These are phyloP conservation scores for Loxodonta africana DNA, from an alignment of 2,113 vertebrate genomes.

Conservation along the genomic window DNA sequence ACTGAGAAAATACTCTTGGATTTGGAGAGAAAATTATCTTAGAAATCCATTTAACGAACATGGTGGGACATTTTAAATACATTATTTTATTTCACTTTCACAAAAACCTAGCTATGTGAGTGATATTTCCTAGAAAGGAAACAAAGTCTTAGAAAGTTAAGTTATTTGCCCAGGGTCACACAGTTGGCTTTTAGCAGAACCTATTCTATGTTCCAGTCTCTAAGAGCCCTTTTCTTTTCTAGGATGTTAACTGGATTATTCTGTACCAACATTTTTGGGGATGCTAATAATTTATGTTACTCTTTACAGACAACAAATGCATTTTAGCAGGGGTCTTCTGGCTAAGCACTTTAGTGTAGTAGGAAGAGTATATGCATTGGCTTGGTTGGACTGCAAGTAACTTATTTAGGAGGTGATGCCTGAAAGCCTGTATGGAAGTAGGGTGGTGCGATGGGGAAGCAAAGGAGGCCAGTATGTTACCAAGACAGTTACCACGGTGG, in stretches of 20 bases:
- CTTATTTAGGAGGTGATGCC: neutral
- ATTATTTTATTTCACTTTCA: neutral
- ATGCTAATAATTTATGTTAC: slow-evolving; percentile 23
- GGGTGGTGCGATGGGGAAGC: neutral
- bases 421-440: neutral
- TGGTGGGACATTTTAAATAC: neutral
- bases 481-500: neutral
- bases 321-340: neutral
- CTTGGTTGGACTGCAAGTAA: slow-evolving; percentile 15
- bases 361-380: neutral
- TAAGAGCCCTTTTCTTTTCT: neutral
- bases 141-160: slow-evolving; percentile 51
- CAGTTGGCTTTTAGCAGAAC: neutral
- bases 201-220: neutral
- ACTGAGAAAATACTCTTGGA: slow-evolving; percentile 1
- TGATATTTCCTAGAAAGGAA: slow-evolving; percentile 31
- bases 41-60: neutral
- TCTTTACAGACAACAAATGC: slow-evolving; percentile 4
- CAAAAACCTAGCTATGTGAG: slow-evolving; percentile 10
- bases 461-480: neutral
- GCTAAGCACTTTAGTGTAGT: neutral
- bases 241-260: neutral
- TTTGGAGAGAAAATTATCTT: slow-evolving; percentile 6
- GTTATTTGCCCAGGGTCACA: neutral
- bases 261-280: slow-evolving; percentile 38